Evolutionary conservation across 2,113 vertebrate species (phyloP), one percentile per base, ranked within the genome.

Genomic region (Amphiprion ocellaris): DNA sequence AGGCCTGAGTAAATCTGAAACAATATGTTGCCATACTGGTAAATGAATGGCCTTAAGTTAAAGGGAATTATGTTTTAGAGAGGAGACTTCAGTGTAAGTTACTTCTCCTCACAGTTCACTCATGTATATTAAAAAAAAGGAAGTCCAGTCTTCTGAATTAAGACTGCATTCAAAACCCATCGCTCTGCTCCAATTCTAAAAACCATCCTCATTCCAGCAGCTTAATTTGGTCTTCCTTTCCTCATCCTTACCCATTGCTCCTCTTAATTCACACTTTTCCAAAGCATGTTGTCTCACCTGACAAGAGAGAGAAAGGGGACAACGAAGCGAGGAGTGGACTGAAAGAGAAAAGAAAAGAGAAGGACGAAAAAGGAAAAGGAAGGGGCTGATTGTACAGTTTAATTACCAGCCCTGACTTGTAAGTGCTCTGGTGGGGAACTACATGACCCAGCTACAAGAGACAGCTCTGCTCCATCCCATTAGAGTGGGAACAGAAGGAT

Each of bases 381-480:
- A 74, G 69, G 33, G 79, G 76, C 82, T 84, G 88, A 90, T 94
- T 59, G 90, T 94, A 94, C 89, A 92, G 92, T 95, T 95, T 95
- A 95, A 95, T 95, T 95, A 94, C 93, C 92, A 87, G 81, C 52
- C 70, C 92, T 94, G 93, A 91, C 94, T 94, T 95, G 92, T 94
- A 95, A 93, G 91, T 94, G 92, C 92, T 94, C 80, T 90, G 92
- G 92, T 92, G 92, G 89, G 92, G 92, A 95, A 94, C 93, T 93
- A 92, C 91, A 92, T 87, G 81, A 90, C 85, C 89, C 63, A 79
- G 92, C 87, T 92, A 90, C 92, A 92, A 85, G 75, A 94, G 93
- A 94, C 92, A 94, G 92, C 86, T 90, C 89, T 56, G 84, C 92
- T 91, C 83, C 85, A 90, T 94, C 91, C 93, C 89, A 92, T 92